Percentiles rank a stretch among this genome's conserved stretches.
Conservation (phyloP, 1,140 invertebrate species). For the Drosophila sucinea region DNA sequence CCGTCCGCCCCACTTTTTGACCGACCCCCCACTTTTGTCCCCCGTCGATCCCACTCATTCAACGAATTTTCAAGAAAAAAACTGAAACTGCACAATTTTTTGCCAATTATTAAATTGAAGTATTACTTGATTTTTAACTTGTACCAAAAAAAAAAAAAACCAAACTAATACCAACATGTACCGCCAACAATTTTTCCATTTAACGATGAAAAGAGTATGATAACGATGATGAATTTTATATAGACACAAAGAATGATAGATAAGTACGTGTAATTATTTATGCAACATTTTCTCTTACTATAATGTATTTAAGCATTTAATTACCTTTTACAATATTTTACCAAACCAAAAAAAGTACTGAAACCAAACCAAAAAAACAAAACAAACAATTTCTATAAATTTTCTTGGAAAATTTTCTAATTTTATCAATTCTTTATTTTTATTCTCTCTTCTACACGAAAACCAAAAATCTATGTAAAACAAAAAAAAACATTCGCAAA, state of each 20-base stretch:
- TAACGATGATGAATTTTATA: constrained; percentile 41
- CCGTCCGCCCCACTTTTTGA: background rate
- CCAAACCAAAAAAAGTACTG: constrained; percentile 23
- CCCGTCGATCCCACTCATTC: background rate
- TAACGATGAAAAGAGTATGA: constrained; percentile 78
- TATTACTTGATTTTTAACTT: constrained; percentile 17
- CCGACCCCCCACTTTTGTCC: background rate
- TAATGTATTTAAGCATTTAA: constrained; percentile 71
- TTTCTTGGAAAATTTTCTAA: constrained; percentile 66
- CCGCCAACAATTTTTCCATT: constrained; percentile 74
- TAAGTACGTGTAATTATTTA: constrained; percentile 43
- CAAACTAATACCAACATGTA: constrained; percentile 41
- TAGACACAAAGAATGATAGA: constrained; percentile 38
- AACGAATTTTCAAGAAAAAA: background rate
- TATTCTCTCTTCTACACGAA: constrained; percentile 81
- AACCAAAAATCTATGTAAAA: constrained; percentile 30
- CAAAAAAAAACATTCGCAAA: constrained; percentile 45
- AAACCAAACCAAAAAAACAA: constrained; percentile 32
- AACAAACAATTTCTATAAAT: constrained; percentile 35
- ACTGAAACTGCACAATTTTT: constrained; percentile 56
- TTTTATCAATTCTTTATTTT: constrained; percentile 79
- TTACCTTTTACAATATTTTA: constrained; percentile 55
- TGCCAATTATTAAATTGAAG: constrained; percentile 11
- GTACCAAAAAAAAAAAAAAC: constrained; percentile 41
- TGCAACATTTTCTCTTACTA: constrained; percentile 54